phyloP scores from a whole-genome alignment of 2,113 vertebrate species.

The Phrynocephalus versicolor region DNA sequence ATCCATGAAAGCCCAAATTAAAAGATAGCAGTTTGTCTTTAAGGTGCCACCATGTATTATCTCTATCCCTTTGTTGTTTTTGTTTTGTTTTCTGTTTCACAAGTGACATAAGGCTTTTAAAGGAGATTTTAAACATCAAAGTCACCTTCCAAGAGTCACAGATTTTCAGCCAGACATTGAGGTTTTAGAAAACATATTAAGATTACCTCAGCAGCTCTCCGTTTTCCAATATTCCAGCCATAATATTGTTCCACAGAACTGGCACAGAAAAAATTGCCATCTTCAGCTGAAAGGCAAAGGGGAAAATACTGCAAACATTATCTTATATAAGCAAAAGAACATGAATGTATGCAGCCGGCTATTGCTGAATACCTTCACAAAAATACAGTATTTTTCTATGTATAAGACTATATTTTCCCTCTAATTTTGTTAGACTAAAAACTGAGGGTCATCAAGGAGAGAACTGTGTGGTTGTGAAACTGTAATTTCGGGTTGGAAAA shows the following conservation, averaged over 20 bases:
- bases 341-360: background rate
- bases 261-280: conserved; percentile 90
- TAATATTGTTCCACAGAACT: conserved; percentile 92
- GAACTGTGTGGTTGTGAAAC: too few relatives aligned
- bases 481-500: too few relatives aligned
- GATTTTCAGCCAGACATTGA: conserved; percentile 27
- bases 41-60: too few relatives aligned
- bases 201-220: conserved; percentile 93
- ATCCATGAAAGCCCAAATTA: too few relatives aligned
- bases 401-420: too few relatives aligned
- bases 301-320: conserved; percentile 40
- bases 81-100: conserved; percentile 3
- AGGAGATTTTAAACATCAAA: conserved; percentile 27
- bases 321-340: conserved; percentile 7
- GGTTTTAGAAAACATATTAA: conserved; percentile 24
- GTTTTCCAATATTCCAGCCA: conserved; percentile 97
- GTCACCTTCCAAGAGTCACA: conserved; percentile 1
- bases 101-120: background rate
- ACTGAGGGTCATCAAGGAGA: too few relatives aligned
- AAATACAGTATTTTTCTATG: too few relatives aligned
- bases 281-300: conserved; percentile 79
- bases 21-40: too few relatives aligned
- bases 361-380: background rate
- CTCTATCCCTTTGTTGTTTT: too few relatives aligned
- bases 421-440: too few relatives aligned